Percentiles rank a stretch among this genome's conserved stretches.
Conservation (phyloP, 2,797 vertebrate genomes). For the Tachyglossus aculeatus region DNA sequence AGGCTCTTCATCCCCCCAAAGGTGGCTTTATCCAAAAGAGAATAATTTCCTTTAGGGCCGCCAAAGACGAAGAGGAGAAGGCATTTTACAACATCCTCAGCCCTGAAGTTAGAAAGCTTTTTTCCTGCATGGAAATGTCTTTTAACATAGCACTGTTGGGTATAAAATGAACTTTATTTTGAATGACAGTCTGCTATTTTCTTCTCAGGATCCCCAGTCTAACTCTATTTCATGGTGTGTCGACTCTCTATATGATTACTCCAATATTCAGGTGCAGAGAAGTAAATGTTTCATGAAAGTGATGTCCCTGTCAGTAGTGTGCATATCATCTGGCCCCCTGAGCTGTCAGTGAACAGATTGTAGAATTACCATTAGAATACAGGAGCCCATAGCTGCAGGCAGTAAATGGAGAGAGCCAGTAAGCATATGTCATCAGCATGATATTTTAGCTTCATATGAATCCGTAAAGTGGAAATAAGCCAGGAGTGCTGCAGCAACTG, state of each 20-base stretch:
- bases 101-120: conserved; percentile 44
- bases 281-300: conserved; percentile 91
- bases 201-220: conserved; percentile 82
- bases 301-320: conserved; percentile 88
- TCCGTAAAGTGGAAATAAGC: conserved; percentile 83
- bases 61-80: neutral
- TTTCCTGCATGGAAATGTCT: conserved; percentile 50
- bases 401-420: conserved; percentile 78
- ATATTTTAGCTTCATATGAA: conserved; percentile 82
- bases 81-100: conserved; percentile 26
- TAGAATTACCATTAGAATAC: conserved; percentile 87
- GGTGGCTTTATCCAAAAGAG: neutral
- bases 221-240: conserved; percentile 90
- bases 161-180: conserved; percentile 86
- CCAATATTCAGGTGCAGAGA: conserved; percentile 86
- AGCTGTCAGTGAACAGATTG: conserved; percentile 88
- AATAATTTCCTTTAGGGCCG: conserved; percentile 22
- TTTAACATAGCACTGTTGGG: conserved; percentile 67
- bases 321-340: conserved; percentile 80
- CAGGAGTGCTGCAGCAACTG: conserved; percentile 75
- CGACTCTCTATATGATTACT: conserved; percentile 83
- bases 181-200: conserved; percentile 81
- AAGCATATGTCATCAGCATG: conserved; percentile 84
- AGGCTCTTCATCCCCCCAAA: neutral
- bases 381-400: conserved; percentile 76